Base-by-base conservation (phyloP, 1,140 invertebrate species). In the Solenopsis fugax region DNA sequence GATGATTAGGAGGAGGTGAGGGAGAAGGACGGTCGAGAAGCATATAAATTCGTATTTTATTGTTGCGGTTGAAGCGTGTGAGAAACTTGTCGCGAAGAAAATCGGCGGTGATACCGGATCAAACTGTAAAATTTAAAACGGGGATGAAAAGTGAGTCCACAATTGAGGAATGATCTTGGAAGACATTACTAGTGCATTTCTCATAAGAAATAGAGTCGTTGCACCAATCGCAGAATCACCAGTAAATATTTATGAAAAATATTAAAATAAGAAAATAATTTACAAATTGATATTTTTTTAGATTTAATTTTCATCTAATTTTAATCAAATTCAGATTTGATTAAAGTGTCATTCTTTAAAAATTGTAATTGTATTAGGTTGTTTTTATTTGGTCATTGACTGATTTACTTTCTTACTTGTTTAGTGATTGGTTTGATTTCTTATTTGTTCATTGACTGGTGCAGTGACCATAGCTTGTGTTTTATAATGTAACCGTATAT, bases 1-100 rank as follows among this genome's bases (percentile, higher is more conserved):
- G 45, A 78, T 34, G 29, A 64, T 13, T 12, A 81, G 77, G 64
- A 81, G 77, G 77, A 81, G 77, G 64, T 81, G 77, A 81, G 77
- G 77, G 77, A 81, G 77, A 64, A 71, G 48, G 77, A 69, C n/a
- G 13, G 34, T 81, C 48, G 77, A 80, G 48, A 80, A 80, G 29
- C n/a, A 64, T 48, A 54, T 34, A 29, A 65, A 81, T 69, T 56
- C 18, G 48, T 81, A 52, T 80, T 78, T 69, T 80, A 80, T 69
- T 41, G 4, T 41, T 41, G 48, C 77, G 62, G n/a, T 37, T 54
- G 45, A 52, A 37, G 48, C 21, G 6, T 29, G 76, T 29, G 37
- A 37, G 29, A 69, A 69, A 37, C 37, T 34, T 81, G 13, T 69
- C 16, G 29, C n/a, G 34, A 24, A 80, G 34, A 48, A 69, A 67